Evolutionary conservation across 2,797 vertebrate species (phyloP).

Genomic region (Mus spretus): DNA sequence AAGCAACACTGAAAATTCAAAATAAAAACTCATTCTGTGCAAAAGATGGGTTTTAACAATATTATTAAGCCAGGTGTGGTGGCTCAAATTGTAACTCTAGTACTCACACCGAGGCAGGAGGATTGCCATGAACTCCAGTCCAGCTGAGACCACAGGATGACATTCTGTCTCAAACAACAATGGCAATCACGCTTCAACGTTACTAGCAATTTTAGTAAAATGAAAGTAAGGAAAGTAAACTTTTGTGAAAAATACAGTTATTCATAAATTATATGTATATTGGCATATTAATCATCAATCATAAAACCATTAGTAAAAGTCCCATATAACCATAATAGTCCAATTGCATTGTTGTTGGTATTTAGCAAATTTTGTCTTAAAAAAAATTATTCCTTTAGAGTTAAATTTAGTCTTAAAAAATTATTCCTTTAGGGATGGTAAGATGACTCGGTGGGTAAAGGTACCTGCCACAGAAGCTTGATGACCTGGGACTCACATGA

Average conservation of each 20-base stretch:
- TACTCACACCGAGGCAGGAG: not conserved
- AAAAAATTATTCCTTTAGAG: not conserved
- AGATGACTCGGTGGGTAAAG: not conserved
- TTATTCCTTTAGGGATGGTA: not conserved
- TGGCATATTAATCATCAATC: slow-evolving; percentile 14
- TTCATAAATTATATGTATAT: slow-evolving; percentile 14
- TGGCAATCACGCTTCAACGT: not conserved
- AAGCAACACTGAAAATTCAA: not conserved
- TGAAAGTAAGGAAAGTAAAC: not conserved
- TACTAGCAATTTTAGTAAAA: not conserved
- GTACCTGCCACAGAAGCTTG: not conserved
- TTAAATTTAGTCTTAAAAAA: not conserved
- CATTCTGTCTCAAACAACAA: not conserved
- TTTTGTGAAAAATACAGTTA: not conserved
- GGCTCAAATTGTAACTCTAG: not conserved
- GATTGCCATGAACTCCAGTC: not conserved
- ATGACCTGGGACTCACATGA: not conserved
- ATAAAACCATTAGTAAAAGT: not conserved
- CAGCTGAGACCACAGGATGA: not conserved
- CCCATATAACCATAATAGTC: not conserved
- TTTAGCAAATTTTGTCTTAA: slow-evolving; percentile 18
- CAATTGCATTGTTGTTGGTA: not conserved
- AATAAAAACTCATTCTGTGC: not conserved
- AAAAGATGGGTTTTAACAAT: not conserved
- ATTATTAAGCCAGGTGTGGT: not conserved